Conservation (phyloP, 2,888 invertebrate genomes). For the Achlya flavicornis region DNA sequence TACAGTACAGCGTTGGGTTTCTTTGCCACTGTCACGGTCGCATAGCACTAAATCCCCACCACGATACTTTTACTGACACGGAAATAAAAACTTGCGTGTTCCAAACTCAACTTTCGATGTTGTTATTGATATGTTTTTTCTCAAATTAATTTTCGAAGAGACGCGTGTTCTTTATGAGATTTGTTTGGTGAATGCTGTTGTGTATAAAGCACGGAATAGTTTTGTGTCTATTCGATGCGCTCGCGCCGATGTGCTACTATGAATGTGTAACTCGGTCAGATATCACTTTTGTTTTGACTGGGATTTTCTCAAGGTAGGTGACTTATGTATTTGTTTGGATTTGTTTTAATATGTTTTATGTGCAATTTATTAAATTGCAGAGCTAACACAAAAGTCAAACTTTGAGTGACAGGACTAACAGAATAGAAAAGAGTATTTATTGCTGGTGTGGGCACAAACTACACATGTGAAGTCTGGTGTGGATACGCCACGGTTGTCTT, state of each 20-base stretch:
- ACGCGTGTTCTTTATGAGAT: conserved; percentile 52
- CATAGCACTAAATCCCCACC: conserved; percentile 35
- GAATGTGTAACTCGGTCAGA: conserved; percentile 19
- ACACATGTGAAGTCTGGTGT: no score
- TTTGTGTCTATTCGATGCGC: conserved; percentile 30
- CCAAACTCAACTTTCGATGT: conserved; percentile 38
- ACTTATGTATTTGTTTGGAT: conserved; percentile 9
- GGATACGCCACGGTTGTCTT: no score
- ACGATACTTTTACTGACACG: conserved; percentile 35
- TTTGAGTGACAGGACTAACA: no score
- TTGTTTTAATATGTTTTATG: no score
- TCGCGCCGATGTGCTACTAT: conserved; percentile 21
- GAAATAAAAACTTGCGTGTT: conserved; percentile 44
- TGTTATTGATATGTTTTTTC: conserved; percentile 28
- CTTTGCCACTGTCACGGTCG: conserved; percentile 52
- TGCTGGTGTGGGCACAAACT: no score
- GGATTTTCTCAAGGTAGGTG: conserved; percentile 10
- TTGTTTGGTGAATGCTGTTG: conserved; percentile 55
- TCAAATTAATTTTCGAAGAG: conserved; percentile 24
- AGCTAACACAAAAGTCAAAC: no score
- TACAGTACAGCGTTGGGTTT: conserved; percentile 33
- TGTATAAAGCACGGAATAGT: conserved; percentile 18
- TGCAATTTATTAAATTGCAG: no score
- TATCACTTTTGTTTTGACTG: conserved; percentile 11
- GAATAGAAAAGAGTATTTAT: no score